Evolutionary conservation across 2,797 vertebrate genomes (phyloP).

Genomic region (Artibeus lituratus): DNA sequence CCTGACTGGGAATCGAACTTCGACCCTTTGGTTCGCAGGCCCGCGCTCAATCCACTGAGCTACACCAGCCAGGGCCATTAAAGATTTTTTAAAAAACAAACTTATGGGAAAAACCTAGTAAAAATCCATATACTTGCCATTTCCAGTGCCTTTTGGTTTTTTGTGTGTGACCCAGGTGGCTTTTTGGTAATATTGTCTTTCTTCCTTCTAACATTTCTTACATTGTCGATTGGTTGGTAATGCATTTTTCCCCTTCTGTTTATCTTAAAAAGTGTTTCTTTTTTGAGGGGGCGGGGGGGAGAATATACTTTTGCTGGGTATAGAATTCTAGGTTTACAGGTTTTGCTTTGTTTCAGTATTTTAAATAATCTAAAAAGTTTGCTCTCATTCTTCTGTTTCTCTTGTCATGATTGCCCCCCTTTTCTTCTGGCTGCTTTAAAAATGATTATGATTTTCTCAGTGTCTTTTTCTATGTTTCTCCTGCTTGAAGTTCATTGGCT

Average conservation of each 20-base stretch:
- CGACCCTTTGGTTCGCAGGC: too few species aligned
- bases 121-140: neutral
- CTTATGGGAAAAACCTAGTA: neutral
- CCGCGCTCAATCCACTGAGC: too few species aligned
- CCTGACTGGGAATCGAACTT: too few species aligned
- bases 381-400: neutral
- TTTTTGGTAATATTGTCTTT: slow-evolving; percentile 26
- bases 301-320: neutral
- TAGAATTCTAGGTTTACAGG: neutral
- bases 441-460: neutral
- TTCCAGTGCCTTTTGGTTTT: neutral
- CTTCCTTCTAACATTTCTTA: slow-evolving; percentile 6
- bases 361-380: neutral
- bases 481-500: neutral
- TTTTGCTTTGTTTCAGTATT: neutral
- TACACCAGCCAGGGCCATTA: neutral
- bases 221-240: neutral
- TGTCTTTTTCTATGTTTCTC: neutral
- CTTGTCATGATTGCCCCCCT: neutral
- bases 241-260: neutral
- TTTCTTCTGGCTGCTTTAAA: neutral
- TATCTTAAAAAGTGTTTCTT: neutral
- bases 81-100: slow-evolving; percentile 2
- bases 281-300: neutral
- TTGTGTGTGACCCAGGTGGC: neutral